Evolutionary conservation across 2,797 vertebrate genomes (phyloP), one percentile per base, ranked within the genome.

Genomic region (Synanceia verrucosa): DNA sequence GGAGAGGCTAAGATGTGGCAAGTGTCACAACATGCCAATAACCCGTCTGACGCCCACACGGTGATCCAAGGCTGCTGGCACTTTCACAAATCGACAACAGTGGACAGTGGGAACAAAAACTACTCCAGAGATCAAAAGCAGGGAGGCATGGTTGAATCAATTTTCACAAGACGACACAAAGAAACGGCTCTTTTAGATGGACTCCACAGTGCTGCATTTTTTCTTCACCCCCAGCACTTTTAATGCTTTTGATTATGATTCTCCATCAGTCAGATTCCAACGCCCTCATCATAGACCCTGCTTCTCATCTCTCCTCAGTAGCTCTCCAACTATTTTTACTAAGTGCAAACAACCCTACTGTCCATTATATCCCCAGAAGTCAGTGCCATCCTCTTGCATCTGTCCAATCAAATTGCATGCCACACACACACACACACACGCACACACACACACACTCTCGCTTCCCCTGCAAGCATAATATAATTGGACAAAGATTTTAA

Each of bases 401-500:
- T 24, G 28, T 50, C 34, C 53, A 64, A 78, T 75, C 73, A 78
- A 72, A 70, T 77, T 76, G 63, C 70, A 67, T 67, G 62, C 51
- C 37, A 9, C 34, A 3, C 59, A 29, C 62, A 28, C 51, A 26
- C 19, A 34, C 21, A 56, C 26, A 36, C 43, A 34, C 21, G 9
- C 41, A 39, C 41, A 26, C 52, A 39, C 31, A 28, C 43, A 58
- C 50, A 47, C 19, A 47, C 26, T 7, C 29, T 12, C 19, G 36
- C 24, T 29, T 29, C 19, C 68, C 52, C 71, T 73, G 77, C 63
- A 52, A 86, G 76, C 74, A 29, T 70, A 78, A 79, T 73, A 84
- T 88, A 88, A 89, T 84, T 89, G 86, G 81, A 86, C 81, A 86
- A 88, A 91, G 87, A 90, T 84, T 84, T 89, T 82, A 89, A 90